These are phyloP conservation scores for Tachyglossus aculeatus DNA, from an alignment of 2,797 vertebrate genomes.

Conservation along the genomic window DNA sequence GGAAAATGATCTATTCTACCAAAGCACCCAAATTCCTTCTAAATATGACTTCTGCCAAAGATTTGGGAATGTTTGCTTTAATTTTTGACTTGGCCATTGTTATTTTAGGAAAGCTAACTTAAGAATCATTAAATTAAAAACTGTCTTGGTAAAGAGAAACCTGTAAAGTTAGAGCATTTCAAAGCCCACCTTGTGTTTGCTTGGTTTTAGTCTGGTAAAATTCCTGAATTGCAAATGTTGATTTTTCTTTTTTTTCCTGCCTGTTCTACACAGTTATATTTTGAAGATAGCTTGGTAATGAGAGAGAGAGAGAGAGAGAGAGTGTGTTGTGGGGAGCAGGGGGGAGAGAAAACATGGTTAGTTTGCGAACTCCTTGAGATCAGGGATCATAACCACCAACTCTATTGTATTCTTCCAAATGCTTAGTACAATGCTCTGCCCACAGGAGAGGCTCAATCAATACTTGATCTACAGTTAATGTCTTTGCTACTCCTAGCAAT, in stretches of 20 bases:
- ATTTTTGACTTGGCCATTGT: fast-evolving
- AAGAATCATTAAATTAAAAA: not conserved
- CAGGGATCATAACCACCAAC: too few species aligned
- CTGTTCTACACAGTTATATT: too few species aligned
- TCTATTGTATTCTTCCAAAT: too few species aligned
- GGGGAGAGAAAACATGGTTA: too few species aligned
- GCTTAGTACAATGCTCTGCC: too few species aligned
- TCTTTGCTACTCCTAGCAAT: too few species aligned
- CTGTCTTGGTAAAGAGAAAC: slow-evolving; percentile 2
- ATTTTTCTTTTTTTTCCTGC: not conserved
- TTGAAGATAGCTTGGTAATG: too few species aligned
- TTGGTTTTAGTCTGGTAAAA: not conserved
- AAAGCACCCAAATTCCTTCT: slow-evolving; percentile 61
- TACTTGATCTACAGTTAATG: too few species aligned
- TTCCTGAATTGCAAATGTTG: not conserved
- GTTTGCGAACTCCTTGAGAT: too few species aligned
- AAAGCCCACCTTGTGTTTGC: not conserved
- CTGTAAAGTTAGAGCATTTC: not conserved
- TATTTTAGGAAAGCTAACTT: slow-evolving; percentile 29
- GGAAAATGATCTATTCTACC: slow-evolving; percentile 56
- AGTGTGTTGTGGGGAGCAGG: too few species aligned
- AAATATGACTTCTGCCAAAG: slow-evolving; percentile 51
- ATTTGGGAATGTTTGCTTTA: slow-evolving; percentile 52
- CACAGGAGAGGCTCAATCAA: too few species aligned
- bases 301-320: too few species aligned